Evolutionary conservation across 2,888 invertebrate genomes (phyloP).

Genomic region (Hypomecis punctinalis): DNA sequence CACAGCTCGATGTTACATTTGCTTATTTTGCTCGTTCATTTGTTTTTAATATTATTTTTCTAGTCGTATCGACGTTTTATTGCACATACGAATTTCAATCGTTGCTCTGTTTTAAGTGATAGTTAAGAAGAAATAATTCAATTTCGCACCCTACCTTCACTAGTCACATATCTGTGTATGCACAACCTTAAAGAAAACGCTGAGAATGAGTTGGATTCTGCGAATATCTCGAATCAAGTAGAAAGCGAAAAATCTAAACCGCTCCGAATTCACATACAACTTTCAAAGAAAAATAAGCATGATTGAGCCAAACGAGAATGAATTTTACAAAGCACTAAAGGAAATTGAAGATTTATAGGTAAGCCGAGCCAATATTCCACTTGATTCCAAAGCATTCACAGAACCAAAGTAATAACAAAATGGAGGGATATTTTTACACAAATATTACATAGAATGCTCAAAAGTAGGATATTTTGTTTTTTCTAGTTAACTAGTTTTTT

Average conservation of each 20-base stretch:
- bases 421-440: constrained; percentile 76
- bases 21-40: constrained; percentile 73
- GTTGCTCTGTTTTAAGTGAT: constrained; percentile 58
- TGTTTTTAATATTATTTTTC: constrained; percentile 62
- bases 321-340: constrained; percentile 36
- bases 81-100: constrained; percentile 51
- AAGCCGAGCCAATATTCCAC: constrained; percentile 43
- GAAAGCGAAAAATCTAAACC: constrained; percentile 31
- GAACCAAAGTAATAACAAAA: constrained; percentile 57
- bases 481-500: constrained; percentile 77
- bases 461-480: constrained; percentile 75
- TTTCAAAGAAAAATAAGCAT: constrained; percentile 34
- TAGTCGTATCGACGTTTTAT: constrained; percentile 71
- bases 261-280: constrained; percentile 10
- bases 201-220: constrained; percentile 46
- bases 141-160: constrained; percentile 67
- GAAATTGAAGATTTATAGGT: constrained; percentile 39
- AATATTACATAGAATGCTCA: constrained; percentile 80
- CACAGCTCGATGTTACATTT: constrained; percentile 75
- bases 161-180: constrained; percentile 71
- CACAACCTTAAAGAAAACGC: constrained; percentile 55
- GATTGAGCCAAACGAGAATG: constrained; percentile 27
- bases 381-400: constrained; percentile 58
- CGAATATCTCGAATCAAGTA: constrained; percentile 52
- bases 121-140: constrained; percentile 58